Percentiles rank a stretch among this genome's conserved stretches.
These are phyloP conservation scores for Diogma glabrata DNA, from an alignment of 2,888 invertebrate species.

Conservation along the genomic window DNA sequence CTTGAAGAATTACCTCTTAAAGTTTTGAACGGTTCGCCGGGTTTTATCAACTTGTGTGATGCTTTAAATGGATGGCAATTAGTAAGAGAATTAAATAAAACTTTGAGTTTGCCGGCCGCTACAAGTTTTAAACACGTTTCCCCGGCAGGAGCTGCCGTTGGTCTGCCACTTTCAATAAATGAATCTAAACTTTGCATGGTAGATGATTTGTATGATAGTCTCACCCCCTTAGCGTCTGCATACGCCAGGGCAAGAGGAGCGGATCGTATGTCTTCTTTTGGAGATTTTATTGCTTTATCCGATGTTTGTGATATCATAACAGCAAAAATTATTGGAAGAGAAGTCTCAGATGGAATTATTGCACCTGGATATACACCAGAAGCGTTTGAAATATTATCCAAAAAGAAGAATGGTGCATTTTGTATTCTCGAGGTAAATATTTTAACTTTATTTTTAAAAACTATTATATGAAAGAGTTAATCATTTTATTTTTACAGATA, in stretches of 20 bases:
- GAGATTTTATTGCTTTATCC: conserved; percentile 92
- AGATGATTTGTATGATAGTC: conserved; percentile 57
- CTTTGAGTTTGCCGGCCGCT: conserved; percentile 77
- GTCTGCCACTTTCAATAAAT: conserved; percentile 57
- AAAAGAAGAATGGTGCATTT: conserved; percentile 90
- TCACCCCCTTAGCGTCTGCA: conserved; percentile 77
- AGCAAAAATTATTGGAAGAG: conserved; percentile 81
- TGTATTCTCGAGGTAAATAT: conserved; percentile 63
- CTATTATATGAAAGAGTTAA: conserved; percentile 11
- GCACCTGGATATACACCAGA: conserved; percentile 81
- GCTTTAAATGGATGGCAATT: conserved; percentile 96
- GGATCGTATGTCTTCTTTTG: conserved; percentile 98
- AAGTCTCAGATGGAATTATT: conserved; percentile 97
- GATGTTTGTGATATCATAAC: conserved; percentile 83
- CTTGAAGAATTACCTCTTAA: conserved; percentile 67
- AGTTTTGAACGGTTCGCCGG: conserved; percentile 89
- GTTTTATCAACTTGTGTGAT: conserved; percentile 95
- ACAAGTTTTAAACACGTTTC: conserved; percentile 98
- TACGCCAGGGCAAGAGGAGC: conserved; percentile 95
- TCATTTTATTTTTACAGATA: conserved; percentile 61
- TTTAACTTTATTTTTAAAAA: no score
- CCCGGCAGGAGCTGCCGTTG: conserved; percentile 94
- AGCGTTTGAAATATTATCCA: conserved; percentile 75
- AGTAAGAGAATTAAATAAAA: conserved; percentile 73
- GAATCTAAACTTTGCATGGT: conserved; percentile 92